Conservation (phyloP, 2,888 invertebrate species). For the Lithophane semibrunnea region DNA sequence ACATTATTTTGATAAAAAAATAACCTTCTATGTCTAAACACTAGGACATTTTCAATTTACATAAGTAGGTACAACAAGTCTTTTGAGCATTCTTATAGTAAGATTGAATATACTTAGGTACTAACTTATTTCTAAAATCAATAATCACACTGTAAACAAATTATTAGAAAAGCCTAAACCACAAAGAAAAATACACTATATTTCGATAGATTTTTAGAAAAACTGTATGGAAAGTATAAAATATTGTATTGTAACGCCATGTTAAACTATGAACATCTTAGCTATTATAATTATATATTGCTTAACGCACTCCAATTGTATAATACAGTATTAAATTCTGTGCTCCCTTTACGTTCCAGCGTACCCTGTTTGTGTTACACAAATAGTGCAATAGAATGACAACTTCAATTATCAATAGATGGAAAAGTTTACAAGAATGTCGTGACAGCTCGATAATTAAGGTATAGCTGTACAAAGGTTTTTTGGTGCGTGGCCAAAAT, state of each 20-base stretch:
- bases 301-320: not conserved
- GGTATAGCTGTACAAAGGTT: not conserved
- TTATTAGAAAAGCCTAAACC: constrained; percentile 15
- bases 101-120: not conserved
- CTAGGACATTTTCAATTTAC: constrained; percentile 10
- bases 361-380: not conserved
- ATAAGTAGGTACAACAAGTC: constrained; percentile 12
- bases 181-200: not conserved
- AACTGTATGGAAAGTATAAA: not conserved
- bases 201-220: not conserved
- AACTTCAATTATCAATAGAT: not conserved
- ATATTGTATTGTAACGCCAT: not conserved
- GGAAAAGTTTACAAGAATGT: not conserved
- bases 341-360: too few species aligned
- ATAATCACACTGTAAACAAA: constrained; percentile 3
- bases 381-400: not conserved
- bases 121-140: not conserved
- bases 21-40: not conserved
- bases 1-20: constrained; percentile 20
- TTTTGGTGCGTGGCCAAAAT: not conserved
- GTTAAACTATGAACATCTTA: not conserved
- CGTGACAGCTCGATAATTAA: not conserved
- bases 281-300: not conserved
- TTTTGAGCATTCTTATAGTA: constrained; percentile 25
- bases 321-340: too few species aligned